Conservation (phyloP, 2,113 vertebrate species). For the Thunnus maccoyii region DNA sequence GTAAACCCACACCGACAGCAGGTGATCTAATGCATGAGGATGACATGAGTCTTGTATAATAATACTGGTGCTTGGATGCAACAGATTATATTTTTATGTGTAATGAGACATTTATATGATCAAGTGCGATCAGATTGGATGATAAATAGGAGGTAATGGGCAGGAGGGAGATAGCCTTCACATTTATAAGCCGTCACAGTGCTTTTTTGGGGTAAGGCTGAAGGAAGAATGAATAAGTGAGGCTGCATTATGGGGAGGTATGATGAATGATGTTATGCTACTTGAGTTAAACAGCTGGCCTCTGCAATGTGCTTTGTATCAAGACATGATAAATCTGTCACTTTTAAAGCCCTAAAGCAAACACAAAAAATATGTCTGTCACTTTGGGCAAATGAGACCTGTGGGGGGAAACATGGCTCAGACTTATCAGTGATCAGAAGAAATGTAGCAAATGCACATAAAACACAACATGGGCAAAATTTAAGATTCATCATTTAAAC, state of each 20-base stretch:
- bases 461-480: not conserved
- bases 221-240: not conserved
- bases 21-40: conserved; percentile 49
- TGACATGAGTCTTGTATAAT: conserved; percentile 34
- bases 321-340: not conserved
- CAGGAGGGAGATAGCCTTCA: not conserved
- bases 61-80: conserved; percentile 60
- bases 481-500: conserved; percentile 24
- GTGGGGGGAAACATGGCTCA: not conserved
- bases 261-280: not conserved
- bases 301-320: not conserved
- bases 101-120: conserved; percentile 6
- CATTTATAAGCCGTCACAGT: not conserved
- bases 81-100: conserved; percentile 76
- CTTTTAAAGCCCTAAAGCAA: not conserved
- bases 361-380: not conserved
- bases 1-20: conserved; percentile 37
- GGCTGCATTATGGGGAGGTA: no score
- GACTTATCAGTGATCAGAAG: not conserved
- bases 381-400: not conserved
- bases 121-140: conserved; percentile 10
- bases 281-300: not conserved
- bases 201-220: not conserved
- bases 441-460: not conserved
- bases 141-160: not conserved